A percentile compares a stretch with the other conserved stretches of the same genome.
These are phyloP conservation scores for Microtus richardsoni DNA, from an alignment of 2,113 vertebrate species.

Conservation along the genomic window DNA sequence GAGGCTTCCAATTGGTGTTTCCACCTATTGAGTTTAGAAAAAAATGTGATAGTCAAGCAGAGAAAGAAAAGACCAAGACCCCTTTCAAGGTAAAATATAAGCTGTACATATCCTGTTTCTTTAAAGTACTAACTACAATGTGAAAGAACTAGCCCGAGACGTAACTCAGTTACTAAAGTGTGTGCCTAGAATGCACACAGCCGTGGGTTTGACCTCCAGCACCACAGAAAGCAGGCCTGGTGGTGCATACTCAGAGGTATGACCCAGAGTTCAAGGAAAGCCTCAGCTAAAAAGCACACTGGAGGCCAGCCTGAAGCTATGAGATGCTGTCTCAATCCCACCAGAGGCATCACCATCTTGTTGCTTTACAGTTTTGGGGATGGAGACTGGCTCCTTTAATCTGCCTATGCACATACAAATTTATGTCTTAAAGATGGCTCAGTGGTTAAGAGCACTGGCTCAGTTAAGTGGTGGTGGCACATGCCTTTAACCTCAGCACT, in stretches of 20 bases:
- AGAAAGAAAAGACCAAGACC: neutral
- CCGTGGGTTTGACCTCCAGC: too few relatives aligned
- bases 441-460: neutral
- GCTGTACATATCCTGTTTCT: neutral
- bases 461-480: too few relatives aligned
- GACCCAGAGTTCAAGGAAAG: neutral
- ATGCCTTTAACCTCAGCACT: too few relatives aligned
- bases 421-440: neutral
- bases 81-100: slow-evolving; percentile 29
- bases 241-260: neutral
- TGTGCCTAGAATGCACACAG: neutral
- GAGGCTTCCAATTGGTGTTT: slow-evolving; percentile 88
- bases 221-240: neutral
- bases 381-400: neutral
- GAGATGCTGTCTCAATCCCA: neutral
- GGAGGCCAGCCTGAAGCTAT: neutral
- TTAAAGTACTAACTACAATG: slow-evolving; percentile 12
- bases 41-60: slow-evolving; percentile 41
- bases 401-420: slow-evolving; percentile 14
- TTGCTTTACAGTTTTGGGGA: slow-evolving; percentile 12
- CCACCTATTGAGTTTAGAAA: slow-evolving; percentile 84
- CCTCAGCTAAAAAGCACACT: neutral
- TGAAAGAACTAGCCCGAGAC: neutral
- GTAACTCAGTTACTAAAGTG: neutral
- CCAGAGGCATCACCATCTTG: neutral